These are phyloP conservation scores for Otis tarda DNA, from an alignment of 2,113 vertebrate species.

Conservation along the genomic window DNA sequence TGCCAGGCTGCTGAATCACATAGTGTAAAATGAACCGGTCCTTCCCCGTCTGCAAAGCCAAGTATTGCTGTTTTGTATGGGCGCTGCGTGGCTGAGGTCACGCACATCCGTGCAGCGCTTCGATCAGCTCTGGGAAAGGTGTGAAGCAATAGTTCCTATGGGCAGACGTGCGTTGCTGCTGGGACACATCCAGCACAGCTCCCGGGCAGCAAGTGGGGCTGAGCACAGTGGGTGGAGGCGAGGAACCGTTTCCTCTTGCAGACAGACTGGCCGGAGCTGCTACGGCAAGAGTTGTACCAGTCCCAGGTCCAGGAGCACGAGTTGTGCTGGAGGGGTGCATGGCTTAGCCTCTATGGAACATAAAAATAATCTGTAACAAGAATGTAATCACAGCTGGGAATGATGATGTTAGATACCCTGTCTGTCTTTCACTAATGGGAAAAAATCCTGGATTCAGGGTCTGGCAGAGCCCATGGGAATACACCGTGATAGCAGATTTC, in stretches of 20 bases:
- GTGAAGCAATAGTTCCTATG: background rate
- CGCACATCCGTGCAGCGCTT: background rate
- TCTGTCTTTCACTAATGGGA: background rate
- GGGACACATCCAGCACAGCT: background rate
- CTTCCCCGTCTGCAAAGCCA: background rate
- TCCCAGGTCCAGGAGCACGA: background rate
- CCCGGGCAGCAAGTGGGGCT: fast-evolving
- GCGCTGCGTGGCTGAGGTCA: background rate
- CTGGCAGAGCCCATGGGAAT: background rate
- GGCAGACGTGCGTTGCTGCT: fast-evolving
- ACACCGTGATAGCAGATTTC: background rate
- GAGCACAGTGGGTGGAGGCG: background rate
- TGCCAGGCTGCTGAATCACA: background rate
- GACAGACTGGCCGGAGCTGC: background rate
- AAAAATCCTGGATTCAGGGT: background rate
- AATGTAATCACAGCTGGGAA: background rate
- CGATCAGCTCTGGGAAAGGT: background rate
- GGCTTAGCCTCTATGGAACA: background rate
- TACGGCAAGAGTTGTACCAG: fast-evolving
- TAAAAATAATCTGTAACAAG: background rate
- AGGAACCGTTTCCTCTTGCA: background rate
- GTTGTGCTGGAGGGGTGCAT: fast-evolving
- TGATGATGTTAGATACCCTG: background rate
- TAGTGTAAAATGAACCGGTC: background rate
- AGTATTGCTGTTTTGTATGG: background rate